phyloP scores from a whole-genome alignment of 1,140 invertebrate species.

The Lysiphlebus fabarum region DNA sequence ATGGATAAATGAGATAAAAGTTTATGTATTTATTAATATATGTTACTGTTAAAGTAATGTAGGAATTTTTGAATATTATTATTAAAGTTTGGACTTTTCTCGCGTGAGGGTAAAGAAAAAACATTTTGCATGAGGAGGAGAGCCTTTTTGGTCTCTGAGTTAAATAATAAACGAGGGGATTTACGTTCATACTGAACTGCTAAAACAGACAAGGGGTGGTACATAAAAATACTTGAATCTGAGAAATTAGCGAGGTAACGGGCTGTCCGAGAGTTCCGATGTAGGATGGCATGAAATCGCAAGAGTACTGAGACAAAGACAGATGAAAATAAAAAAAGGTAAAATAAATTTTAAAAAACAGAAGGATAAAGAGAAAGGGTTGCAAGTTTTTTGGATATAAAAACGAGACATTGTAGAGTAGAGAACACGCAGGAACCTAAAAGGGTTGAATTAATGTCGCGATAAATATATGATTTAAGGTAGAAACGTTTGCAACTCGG shows the following conservation, averaged over 20 bases:
- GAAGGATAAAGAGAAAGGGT: conserved; percentile 21
- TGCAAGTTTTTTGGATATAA: conserved; percentile 33
- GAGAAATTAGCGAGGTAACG: conserved; percentile 56
- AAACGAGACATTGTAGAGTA: conserved; percentile 20
- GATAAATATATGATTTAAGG: conserved; percentile 60
- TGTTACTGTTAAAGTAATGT: no score
- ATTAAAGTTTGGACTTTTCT: no score
- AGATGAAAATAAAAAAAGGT: conserved; percentile 14
- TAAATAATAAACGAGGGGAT: conserved; percentile 58
- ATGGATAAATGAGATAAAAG: no score
- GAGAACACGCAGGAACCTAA: conserved; percentile 42
- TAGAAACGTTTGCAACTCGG: conserved; percentile 54
- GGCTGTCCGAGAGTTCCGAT: conserved; percentile 32
- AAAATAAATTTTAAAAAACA: conserved; percentile 27
- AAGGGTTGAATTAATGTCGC: conserved; percentile 59
- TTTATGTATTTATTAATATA: no score
- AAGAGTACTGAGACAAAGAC: conserved; percentile 9
- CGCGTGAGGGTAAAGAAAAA: conserved; percentile 11
- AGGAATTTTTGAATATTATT: no score
- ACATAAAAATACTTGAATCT: conserved; percentile 58
- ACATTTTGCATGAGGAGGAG: conserved; percentile 16
- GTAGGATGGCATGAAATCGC: conserved; percentile 3
- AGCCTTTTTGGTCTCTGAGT: conserved; percentile 32
- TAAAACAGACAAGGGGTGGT: conserved; percentile 30
- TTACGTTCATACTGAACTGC: conserved; percentile 36